phyloP scores from a whole-genome alignment of 2,113 vertebrate genomes.

The Noturus placidus region DNA sequence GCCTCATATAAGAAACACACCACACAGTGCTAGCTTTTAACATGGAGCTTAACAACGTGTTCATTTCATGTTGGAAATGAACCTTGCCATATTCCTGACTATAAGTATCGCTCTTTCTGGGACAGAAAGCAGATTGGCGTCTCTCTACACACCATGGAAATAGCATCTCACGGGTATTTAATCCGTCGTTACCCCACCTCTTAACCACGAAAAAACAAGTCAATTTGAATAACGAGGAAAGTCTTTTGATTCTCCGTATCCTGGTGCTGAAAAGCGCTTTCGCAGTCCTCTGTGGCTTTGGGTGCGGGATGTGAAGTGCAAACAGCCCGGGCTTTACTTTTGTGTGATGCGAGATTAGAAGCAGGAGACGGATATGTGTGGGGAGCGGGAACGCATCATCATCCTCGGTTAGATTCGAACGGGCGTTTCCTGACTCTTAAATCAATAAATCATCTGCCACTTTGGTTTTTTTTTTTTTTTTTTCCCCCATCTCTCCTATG shows the following conservation, averaged over 20 bases:
- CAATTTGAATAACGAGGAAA: background rate
- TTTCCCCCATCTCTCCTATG: background rate
- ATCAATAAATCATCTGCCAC: no score
- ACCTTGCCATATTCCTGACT: background rate
- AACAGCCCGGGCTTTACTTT: background rate
- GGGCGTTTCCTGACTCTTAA: background rate
- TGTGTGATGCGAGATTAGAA: background rate
- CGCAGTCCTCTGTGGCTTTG: constrained; percentile 6
- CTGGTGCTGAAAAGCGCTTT: background rate
- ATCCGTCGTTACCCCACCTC: background rate
- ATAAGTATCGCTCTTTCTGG: no score
- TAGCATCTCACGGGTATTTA: background rate
- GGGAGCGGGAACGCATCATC: background rate
- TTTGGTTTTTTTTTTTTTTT: no score
- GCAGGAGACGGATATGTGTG: background rate
- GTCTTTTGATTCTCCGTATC: constrained; percentile 8
- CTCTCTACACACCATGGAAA: background rate
- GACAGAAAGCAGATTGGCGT: background rate
- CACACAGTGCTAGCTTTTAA: background rate
- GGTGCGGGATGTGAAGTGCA: constrained; percentile 21
- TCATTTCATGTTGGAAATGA: background rate
- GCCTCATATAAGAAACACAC: background rate
- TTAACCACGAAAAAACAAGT: background rate
- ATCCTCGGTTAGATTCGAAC: background rate
- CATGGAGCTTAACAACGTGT: background rate